Conservation (phyloP, 2,888 invertebrate species). For the Halocaridina rubra region DNA sequence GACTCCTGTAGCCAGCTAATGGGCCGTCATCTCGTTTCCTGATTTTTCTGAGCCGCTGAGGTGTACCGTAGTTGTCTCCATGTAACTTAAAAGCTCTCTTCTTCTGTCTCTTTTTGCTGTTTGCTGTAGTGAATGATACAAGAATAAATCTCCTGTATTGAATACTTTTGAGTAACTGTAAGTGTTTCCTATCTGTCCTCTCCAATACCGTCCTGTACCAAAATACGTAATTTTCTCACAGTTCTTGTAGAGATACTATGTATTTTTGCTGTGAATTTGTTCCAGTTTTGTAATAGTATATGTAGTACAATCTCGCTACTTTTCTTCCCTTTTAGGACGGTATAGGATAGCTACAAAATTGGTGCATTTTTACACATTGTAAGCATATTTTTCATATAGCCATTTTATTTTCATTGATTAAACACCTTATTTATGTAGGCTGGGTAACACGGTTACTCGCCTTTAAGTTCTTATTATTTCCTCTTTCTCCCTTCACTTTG, state of each 20-base stretch:
- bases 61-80: slow-evolving; percentile 60
- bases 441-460: slow-evolving; percentile 24
- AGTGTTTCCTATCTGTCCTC: slow-evolving; percentile 57
- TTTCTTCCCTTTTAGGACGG: slow-evolving; percentile 61
- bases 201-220: slow-evolving; percentile 64
- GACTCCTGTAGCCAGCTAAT: slow-evolving; percentile 58
- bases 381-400: slow-evolving; percentile 52
- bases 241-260: slow-evolving; percentile 61
- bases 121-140: slow-evolving; percentile 58
- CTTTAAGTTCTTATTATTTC: background rate
- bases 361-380: slow-evolving; percentile 56
- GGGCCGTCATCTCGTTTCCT: slow-evolving; percentile 55
- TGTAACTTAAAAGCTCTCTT: slow-evolving; percentile 59
- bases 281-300: slow-evolving; percentile 60
- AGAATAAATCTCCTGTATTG: slow-evolving; percentile 57
- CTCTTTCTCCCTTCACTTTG: slow-evolving; percentile 25
- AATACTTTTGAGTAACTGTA: slow-evolving; percentile 57
- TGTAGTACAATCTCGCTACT: slow-evolving; percentile 59
- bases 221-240: slow-evolving; percentile 63
- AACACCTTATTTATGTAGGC: slow-evolving; percentile 54
- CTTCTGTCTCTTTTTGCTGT: slow-evolving; percentile 62
- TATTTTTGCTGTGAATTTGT: slow-evolving; percentile 63
- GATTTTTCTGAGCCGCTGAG: slow-evolving; percentile 56
- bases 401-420: slow-evolving; percentile 56
- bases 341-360: slow-evolving; percentile 62